Evolutionary conservation across 2,888 invertebrate genomes (phyloP), one percentile per base, ranked within the genome.

Genomic region (Eupithecia pulchellata): DNA sequence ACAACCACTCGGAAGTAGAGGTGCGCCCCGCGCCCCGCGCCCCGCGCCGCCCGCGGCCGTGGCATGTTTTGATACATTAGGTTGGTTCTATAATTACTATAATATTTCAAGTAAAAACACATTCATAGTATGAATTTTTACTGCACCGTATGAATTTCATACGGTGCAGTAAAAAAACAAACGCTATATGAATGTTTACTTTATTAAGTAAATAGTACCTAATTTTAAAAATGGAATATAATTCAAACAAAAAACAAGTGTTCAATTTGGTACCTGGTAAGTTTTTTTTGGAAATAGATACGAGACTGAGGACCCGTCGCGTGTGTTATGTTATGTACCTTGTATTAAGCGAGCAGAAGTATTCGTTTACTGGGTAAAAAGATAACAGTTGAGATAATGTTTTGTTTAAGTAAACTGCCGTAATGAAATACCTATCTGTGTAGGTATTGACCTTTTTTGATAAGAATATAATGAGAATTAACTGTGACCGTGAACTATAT

Each of bases 171-270:
- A 20, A 47, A 42, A 20, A 47, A 4, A 39, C 4, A 47, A 2
- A 47, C 47, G 20, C 47, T 20, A n/a, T 52, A 52, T 25, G 25
- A 11, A 52, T 52, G 47, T 52, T 52, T 25, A 52, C 52, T 13
- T 52, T 25, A 25, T 25, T n/a, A n/a, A n/a, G n/a, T n/a, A n/a
- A 52, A 13, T 52, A 52, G 25, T n/a, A n/a, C n/a, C n/a, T n/a
- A 52, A 9, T 52, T 47, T 20, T 47, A 20, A 47, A 52, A 52
- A 52, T 52, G 25, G 52, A 52, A 52, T 52, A 25, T 52, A 25
- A 25, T 25, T 52, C 4, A 52, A 52, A 52, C 11, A 9, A 25
- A 6, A n/a, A 52, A 52, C 52, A 52, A 25, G 52, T 52, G 20
- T 52, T 39, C 14, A 3, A 25, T 25, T 25, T 4, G 2, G 52